Evolutionary conservation across 2,797 vertebrate species (phyloP), one percentile per base, ranked within the genome.

Genomic region (Ambastaia sidthimunki): DNA sequence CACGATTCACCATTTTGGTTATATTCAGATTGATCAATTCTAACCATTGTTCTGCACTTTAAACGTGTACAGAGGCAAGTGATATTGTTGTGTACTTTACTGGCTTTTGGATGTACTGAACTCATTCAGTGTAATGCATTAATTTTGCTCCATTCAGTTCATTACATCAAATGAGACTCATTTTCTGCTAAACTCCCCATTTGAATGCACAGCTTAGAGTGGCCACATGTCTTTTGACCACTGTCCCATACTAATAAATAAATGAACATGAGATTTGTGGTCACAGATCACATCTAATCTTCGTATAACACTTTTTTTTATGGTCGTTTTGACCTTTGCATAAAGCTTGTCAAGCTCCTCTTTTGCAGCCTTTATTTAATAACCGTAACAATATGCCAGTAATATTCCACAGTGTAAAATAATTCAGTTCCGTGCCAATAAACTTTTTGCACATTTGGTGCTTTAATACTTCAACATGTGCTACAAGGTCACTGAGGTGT

Each of bases 401-500:
- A 2, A 12, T 54, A 28, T 71, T 63, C 15, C 28, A 37, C 55
- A 50, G 55, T 16, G 5, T 52, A 9, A 54, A 19, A 9, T n/a
- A 18, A 21, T 18, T 65, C 6, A 66, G 21, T 23, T 78, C 44
- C 1, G 11, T 37, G 67, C 76, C 55, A 25, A 16, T 28, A 25
- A 25, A 63, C 25, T 28, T 69, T 54, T 52, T 4, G 44, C 68
- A 63, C 50, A 28, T 73, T 66, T n/a, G 23, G 21, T 47, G 23
- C 81, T 82, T 72, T 60, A 60, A 74, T 41, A 54, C 52, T 57
- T 19, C 21, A 52, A 47, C 48, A 15, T 62, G 48, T 52, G 67
- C 54, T 15, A 15, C 13, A 47, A 55, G 67, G 72, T 80, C 81
- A 37, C 48, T 44, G 48, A 18, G 68, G 34, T 70, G 74, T 82